Evolutionary conservation across 2,888 invertebrate genomes (phyloP).

Genomic region (Syrphus vitripennis): DNA sequence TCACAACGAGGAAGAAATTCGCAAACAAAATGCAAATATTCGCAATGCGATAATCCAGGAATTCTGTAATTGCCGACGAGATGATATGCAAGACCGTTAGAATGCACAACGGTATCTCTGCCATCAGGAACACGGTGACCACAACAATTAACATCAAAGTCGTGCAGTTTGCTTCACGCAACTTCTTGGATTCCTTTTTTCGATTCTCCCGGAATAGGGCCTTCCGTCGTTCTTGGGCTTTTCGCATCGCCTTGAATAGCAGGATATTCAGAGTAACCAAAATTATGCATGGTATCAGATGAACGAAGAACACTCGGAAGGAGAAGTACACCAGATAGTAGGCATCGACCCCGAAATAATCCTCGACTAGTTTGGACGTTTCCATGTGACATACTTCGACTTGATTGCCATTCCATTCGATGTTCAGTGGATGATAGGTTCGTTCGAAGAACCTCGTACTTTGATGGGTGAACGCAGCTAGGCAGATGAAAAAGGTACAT

Average conservation of each 20-base stretch:
- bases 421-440: slow-evolving; percentile 83
- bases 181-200: slow-evolving; percentile 89
- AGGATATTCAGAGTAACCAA: slow-evolving; percentile 94
- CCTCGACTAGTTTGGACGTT: slow-evolving; percentile 87
- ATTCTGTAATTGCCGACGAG: slow-evolving; percentile 87
- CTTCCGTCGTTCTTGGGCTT: slow-evolving; percentile 90
- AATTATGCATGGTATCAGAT: slow-evolving; percentile 93
- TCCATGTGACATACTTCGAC: slow-evolving; percentile 86
- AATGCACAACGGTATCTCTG: slow-evolving; percentile 92
- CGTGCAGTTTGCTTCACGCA: slow-evolving; percentile 90
- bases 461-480: slow-evolving; percentile 91
- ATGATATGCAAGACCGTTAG: slow-evolving; percentile 92
- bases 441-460: slow-evolving; percentile 91
- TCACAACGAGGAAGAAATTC: slow-evolving; percentile 94
- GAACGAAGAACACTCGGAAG: slow-evolving; percentile 95
- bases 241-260: slow-evolving; percentile 91
- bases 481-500: slow-evolving; percentile 89
- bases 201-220: slow-evolving; percentile 89
- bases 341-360: slow-evolving; percentile 85
- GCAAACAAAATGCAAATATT: slow-evolving; percentile 90
- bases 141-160: slow-evolving; percentile 94
- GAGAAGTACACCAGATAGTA: slow-evolving; percentile 92
- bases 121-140: slow-evolving; percentile 91
- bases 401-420: slow-evolving; percentile 86
- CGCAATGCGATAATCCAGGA: slow-evolving; percentile 89